Evolutionary conservation across 2,888 invertebrate species (phyloP).

Genomic region (Globia sparganii): DNA sequence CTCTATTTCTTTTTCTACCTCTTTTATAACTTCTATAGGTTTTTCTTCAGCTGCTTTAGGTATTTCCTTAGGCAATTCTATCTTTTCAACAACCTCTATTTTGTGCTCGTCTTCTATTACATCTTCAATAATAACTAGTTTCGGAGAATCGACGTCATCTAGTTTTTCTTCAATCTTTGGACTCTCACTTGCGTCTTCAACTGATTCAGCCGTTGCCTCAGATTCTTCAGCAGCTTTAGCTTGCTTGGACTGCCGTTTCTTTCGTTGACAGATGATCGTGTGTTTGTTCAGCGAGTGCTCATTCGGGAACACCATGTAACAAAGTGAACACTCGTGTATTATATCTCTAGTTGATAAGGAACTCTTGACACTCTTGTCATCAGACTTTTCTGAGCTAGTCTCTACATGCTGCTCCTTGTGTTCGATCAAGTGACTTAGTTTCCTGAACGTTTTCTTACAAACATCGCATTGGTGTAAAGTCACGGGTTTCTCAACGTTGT

Average conservation of each 20-base stretch:
- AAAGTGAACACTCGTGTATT: constrained; percentile 88
- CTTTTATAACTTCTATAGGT: constrained; percentile 41
- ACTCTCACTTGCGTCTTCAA: constrained; percentile 55
- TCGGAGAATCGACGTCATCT: constrained; percentile 53
- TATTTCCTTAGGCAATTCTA: constrained; percentile 46
- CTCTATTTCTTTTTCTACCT: constrained; percentile 37
- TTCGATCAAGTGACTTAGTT: constrained; percentile 85
- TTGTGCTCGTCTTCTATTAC: constrained; percentile 53
- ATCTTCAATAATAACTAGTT: constrained; percentile 60
- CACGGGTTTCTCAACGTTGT: constrained; percentile 70
- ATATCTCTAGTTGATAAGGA: constrained; percentile 86
- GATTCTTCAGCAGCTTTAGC: constrained; percentile 54
- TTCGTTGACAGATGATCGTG: constrained; percentile 82
- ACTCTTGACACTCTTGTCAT: constrained; percentile 86
- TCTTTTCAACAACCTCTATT: constrained; percentile 56
- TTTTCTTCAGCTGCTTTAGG: constrained; percentile 42
- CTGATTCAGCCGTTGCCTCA: constrained; percentile 58
- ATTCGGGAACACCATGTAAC: constrained; percentile 90
- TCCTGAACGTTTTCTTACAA: constrained; percentile 87
- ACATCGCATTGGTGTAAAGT: constrained; percentile 82
- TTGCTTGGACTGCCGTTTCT: constrained; percentile 83
- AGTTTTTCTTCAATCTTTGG: constrained; percentile 47
- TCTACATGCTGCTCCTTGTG: constrained; percentile 88
- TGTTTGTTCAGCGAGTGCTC: constrained; percentile 88
- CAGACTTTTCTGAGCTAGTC: constrained; percentile 84